Conservation (phyloP, 2,888 invertebrate genomes). For the Cynaeus angustus region DNA sequence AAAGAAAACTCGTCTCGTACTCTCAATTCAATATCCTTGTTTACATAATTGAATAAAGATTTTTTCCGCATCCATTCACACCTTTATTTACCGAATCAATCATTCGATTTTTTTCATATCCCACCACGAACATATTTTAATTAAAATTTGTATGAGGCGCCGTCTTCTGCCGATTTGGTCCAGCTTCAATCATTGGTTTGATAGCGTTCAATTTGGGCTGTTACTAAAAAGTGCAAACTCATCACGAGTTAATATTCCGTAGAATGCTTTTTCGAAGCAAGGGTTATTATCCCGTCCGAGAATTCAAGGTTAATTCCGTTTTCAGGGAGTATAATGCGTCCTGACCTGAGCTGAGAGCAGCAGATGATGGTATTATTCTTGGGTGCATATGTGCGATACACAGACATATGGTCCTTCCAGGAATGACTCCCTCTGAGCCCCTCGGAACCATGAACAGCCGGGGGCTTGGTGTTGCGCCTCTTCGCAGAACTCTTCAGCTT, state of each 20-base stretch:
- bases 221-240: slow-evolving; percentile 32
- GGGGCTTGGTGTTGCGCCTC: slow-evolving; percentile 66
- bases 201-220: slow-evolving; percentile 29
- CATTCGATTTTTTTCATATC: neutral
- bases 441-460: slow-evolving; percentile 14
- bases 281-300: slow-evolving; percentile 35
- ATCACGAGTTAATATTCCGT: slow-evolving; percentile 36
- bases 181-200: slow-evolving; percentile 32
- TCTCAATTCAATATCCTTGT: neutral
- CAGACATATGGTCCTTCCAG: slow-evolving; percentile 43
- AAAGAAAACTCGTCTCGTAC: neutral
- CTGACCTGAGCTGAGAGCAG: slow-evolving; percentile 18
- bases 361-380: slow-evolving; percentile 40
- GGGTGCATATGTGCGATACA: slow-evolving; percentile 40
- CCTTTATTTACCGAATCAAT: slow-evolving; percentile 4
- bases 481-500: slow-evolving; percentile 87
- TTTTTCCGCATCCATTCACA: slow-evolving; percentile 4
- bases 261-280: slow-evolving; percentile 33
- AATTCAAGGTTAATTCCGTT: slow-evolving; percentile 40
- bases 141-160: neutral
- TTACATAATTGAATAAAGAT: slow-evolving; percentile 4
- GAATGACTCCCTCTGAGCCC: slow-evolving; percentile 28
- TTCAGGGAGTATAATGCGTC: slow-evolving; percentile 21
- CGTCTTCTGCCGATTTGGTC: slow-evolving; percentile 10
- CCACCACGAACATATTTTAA: neutral